These are phyloP conservation scores for Drosophila malerkotliana DNA, from an alignment of 1,140 invertebrate species.

Conservation along the genomic window DNA sequence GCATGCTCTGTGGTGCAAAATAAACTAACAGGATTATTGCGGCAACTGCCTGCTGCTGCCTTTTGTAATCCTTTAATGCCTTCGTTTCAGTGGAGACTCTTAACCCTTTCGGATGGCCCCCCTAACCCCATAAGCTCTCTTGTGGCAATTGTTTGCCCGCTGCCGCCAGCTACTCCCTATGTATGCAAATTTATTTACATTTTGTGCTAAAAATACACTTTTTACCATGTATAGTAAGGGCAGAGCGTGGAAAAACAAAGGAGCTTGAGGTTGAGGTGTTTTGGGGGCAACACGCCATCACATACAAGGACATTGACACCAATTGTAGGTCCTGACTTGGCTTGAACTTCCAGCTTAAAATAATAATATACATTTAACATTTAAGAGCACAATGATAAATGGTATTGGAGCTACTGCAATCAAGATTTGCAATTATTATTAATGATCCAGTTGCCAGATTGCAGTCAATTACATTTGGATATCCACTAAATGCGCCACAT, in stretches of 20 bases:
- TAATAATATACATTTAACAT: background rate
- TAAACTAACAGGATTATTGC: conserved; percentile 78
- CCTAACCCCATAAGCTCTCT: conserved; percentile 10
- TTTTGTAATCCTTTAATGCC: conserved; percentile 73
- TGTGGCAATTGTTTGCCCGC: conserved; percentile 36
- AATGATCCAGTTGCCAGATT: conserved; percentile 25
- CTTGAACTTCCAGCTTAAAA: conserved; percentile 9
- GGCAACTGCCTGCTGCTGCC: conserved; percentile 54
- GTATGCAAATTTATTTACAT: conserved; percentile 78
- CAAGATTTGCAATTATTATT: background rate
- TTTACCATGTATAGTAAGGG: conserved; percentile 27
- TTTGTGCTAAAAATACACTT: conserved; percentile 70
- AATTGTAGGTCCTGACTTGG: conserved; percentile 55
- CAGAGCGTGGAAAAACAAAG: conserved; percentile 53
- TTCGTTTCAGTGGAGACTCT: conserved; percentile 10
- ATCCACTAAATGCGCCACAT: conserved; percentile 21
- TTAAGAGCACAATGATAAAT: conserved; percentile 6
- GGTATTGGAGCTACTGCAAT: background rate
- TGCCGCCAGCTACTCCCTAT: conserved; percentile 37
- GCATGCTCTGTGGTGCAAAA: conserved; percentile 56
- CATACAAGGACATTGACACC: conserved; percentile 74
- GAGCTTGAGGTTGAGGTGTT: conserved; percentile 28
- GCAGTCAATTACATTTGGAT: conserved; percentile 31
- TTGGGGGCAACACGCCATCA: conserved; percentile 56
- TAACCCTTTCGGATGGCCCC: conserved; percentile 11